These are phyloP conservation scores for Drosophila acutilabella DNA, from an alignment of 2,888 invertebrate genomes.

Conservation along the genomic window DNA sequence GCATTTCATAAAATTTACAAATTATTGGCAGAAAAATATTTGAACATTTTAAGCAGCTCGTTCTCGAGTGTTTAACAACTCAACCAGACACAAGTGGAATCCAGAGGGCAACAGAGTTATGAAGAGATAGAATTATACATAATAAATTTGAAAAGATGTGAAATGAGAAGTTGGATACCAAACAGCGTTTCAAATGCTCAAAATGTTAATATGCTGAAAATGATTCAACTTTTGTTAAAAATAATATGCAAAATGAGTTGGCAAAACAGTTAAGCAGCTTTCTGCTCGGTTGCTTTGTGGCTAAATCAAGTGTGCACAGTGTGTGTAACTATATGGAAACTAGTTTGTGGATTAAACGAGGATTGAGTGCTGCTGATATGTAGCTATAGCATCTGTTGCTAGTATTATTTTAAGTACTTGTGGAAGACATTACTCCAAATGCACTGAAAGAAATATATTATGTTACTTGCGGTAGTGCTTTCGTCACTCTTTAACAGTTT, in stretches of 20 bases:
- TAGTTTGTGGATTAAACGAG: conserved; percentile 32
- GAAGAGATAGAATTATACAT: neutral
- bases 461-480: neutral
- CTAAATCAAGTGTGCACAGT: conserved; percentile 45
- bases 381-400: conserved; percentile 37
- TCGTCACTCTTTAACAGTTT: neutral
- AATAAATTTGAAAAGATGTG: neutral
- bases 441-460: conserved; percentile 19
- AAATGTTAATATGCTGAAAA: conserved; percentile 62
- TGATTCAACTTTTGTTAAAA: conserved; percentile 68
- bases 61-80: conserved; percentile 51
- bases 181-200: conserved; percentile 39
- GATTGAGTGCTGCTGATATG: conserved; percentile 42
- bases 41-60: conserved; percentile 40
- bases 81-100: conserved; percentile 61
- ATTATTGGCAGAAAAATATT: conserved; percentile 60
- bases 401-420: conserved; percentile 26
- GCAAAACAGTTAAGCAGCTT: conserved; percentile 74
- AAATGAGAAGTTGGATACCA: conserved; percentile 1
- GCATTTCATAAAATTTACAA: conserved; percentile 58
- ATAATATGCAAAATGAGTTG: conserved; percentile 69
- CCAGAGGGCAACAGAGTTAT: neutral
- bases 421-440: conserved; percentile 4
- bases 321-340: conserved; percentile 27
- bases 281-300: conserved; percentile 60